phyloP scores from a whole-genome alignment of 2,113 vertebrate genomes.

The Ictalurus punctatus region DNA sequence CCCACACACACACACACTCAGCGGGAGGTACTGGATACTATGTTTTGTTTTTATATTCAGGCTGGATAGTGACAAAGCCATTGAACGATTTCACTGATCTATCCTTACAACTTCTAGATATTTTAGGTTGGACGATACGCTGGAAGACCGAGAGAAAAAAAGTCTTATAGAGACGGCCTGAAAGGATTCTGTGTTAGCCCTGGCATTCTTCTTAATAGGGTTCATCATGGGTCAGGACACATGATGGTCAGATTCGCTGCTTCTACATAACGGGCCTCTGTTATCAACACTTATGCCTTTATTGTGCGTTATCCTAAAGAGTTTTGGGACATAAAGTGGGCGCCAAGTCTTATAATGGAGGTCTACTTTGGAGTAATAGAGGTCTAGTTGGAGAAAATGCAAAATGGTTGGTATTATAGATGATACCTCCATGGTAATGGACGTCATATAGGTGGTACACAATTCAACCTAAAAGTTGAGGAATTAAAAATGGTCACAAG shows the following conservation, averaged over 20 bases:
- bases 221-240: constrained; percentile 63
- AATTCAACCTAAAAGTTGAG: not conserved
- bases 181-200: constrained; percentile 64
- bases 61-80: not conserved
- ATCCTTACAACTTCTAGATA: not conserved
- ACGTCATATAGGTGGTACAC: not conserved
- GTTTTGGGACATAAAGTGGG: not conserved
- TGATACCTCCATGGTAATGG: not conserved
- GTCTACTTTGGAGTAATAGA: not conserved
- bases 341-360: not conserved
- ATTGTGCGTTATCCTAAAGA: not conserved
- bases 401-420: not conserved
- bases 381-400: not conserved
- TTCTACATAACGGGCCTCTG: constrained; percentile 27
- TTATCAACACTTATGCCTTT: not conserved
- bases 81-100: not conserved
- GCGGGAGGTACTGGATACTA: constrained; percentile 51
- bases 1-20: constrained; percentile 16
- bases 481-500: not conserved
- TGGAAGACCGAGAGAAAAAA: not conserved
- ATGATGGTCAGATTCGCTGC: constrained; percentile 14
- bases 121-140: not conserved
- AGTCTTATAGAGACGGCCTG: constrained; percentile 57
- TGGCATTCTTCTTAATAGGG: constrained; percentile 74
- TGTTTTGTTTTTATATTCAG: constrained; percentile 58